Evolutionary conservation across 64 coral and sea anemone species (phyloP).

Genomic region (Trachythela sp.): DNA sequence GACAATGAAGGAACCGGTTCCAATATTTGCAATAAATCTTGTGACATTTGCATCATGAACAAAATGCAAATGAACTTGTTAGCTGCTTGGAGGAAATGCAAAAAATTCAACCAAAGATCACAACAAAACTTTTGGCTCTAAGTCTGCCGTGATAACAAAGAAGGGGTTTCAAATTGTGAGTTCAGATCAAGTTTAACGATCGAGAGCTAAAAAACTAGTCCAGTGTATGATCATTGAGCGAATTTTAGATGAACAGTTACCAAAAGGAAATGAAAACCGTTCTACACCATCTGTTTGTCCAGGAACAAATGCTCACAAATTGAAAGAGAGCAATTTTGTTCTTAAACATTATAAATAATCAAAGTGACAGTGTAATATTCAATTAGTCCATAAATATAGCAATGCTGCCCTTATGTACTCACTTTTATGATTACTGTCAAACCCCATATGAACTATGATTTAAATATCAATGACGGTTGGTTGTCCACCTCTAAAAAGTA

Average conservation of each 20-base stretch:
- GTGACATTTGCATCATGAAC: neutral
- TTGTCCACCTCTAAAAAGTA: too few species aligned
- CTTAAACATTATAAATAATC: too few species aligned
- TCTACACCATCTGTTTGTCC: conserved; percentile 14
- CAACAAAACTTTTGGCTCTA: conserved; percentile 21
- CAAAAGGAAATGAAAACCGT: conserved; percentile 21
- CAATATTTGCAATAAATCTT: neutral
- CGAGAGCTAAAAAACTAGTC: conserved; percentile 17
- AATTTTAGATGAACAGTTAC: conserved; percentile 39
- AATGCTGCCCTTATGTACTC: too few species aligned
- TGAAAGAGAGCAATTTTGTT: too few species aligned
- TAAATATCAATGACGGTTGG: too few species aligned
- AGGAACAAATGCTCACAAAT: conserved; percentile 31
- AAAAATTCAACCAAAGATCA: conserved; percentile 25
- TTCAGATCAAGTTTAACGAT: conserved; percentile 23
- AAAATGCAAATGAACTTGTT: conserved; percentile 10
- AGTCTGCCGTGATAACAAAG: conserved; percentile 42
- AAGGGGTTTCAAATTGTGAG: too few species aligned
- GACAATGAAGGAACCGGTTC: neutral
- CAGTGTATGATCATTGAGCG: conserved; percentile 22
- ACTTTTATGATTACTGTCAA: too few species aligned
- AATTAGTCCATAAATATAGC: too few species aligned
- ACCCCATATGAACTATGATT: too few species aligned
- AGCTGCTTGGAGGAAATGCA: conserved; percentile 44
- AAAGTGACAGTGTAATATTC: too few species aligned